A percentile compares a stretch with the other conserved stretches of the same genome.
Evolutionary conservation across 37 sponge, comb jelly and placozoan species (phyloP).

Genomic region (Eunapius fragilis): DNA sequence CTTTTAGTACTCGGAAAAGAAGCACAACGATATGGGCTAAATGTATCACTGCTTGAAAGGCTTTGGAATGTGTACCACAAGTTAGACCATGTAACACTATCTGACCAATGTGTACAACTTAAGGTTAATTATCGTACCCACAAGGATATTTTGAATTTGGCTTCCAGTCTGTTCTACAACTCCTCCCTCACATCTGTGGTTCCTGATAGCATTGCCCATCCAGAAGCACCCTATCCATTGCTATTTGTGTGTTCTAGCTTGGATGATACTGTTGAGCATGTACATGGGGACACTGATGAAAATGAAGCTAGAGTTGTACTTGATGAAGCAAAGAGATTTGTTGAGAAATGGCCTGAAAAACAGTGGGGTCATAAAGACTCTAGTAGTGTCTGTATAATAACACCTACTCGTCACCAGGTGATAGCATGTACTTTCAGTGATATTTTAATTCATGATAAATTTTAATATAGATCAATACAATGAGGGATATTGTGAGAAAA

Average conservation of each 20-base stretch:
- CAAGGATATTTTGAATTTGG: background rate
- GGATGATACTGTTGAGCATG: background rate
- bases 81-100: background rate
- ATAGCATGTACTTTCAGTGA: background rate
- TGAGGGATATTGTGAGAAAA: background rate
- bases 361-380: conserved; percentile 35
- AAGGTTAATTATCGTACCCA: conserved; percentile 2
- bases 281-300: background rate
- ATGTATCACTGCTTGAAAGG: conserved; percentile 16
- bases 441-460: too few relatives aligned
- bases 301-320: conserved; percentile 17
- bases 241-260: conserved; percentile 31
- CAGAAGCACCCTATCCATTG: conserved; percentile 25
- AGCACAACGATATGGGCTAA: conserved; percentile 15
- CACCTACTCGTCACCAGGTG: conserved; percentile 41
- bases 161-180: conserved; percentile 8
- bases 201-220: conserved; percentile 9
- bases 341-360: conserved; percentile 31
- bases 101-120: background rate
- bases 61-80: conserved; percentile 11
- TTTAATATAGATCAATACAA: background rate
- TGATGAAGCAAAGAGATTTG: conserved; percentile 9
- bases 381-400: conserved; percentile 31
- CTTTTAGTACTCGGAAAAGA: conserved; percentile 15
- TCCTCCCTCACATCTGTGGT: conserved; percentile 1